phyloP scores from a whole-genome alignment of 2,888 invertebrate species.

The Stenoptilia bipunctidactyla region DNA sequence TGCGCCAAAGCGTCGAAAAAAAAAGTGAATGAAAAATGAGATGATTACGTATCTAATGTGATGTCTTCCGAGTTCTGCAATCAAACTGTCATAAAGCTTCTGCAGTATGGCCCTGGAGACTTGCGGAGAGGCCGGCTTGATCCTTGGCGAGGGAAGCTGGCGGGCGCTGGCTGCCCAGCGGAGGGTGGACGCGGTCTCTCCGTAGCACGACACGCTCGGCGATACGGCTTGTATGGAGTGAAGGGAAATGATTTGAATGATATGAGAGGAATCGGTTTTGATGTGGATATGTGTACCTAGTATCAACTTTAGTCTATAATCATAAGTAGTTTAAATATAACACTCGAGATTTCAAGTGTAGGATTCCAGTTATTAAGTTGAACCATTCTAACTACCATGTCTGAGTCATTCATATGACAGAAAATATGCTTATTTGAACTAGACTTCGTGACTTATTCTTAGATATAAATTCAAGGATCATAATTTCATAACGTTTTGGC shows the following conservation, averaged over 20 bases:
- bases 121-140: slow-evolving; percentile 15
- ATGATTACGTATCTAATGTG: slow-evolving; percentile 43
- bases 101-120: slow-evolving; percentile 31
- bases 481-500: too few relatives aligned
- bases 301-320: too few relatives aligned
- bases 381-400: too few relatives aligned
- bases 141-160: slow-evolving; percentile 60
- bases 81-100: slow-evolving; percentile 48
- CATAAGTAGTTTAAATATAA: too few relatives aligned
- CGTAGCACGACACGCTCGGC: slow-evolving; percentile 81
- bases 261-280: slow-evolving; percentile 6
- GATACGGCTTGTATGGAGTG: slow-evolving; percentile 74
- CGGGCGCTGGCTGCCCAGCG: slow-evolving; percentile 84
- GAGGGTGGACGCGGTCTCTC: slow-evolving; percentile 85
- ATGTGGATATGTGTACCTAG: background rate
- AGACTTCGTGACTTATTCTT: too few relatives aligned
- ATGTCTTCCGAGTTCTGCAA: slow-evolving; percentile 41
- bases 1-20: too few relatives aligned
- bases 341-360: too few relatives aligned
- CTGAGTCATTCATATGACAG: too few relatives aligned
- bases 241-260: background rate
- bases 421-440: too few relatives aligned
- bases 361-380: too few relatives aligned
- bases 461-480: too few relatives aligned
- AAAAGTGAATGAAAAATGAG: background rate